Conservation (phyloP, 1,140 invertebrate genomes). For the Anoplophora glabripennis region DNA sequence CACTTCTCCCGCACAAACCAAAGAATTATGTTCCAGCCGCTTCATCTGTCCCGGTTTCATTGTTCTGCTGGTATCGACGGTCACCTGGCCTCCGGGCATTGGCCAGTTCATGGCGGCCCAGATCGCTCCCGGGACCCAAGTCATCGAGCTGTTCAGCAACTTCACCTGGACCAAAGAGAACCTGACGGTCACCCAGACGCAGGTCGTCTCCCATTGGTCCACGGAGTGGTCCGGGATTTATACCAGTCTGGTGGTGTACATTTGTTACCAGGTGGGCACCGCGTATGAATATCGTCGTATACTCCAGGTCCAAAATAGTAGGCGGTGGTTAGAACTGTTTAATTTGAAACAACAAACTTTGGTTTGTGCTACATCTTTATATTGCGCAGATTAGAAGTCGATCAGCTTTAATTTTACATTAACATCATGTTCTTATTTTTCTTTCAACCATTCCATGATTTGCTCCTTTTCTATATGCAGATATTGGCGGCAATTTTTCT, state of each 20-base stretch:
- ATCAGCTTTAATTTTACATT: too few species aligned
- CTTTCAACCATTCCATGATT: too few species aligned
- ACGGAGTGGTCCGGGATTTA: conserved; percentile 80
- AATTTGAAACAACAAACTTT: too few species aligned
- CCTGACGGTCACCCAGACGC: conserved; percentile 77
- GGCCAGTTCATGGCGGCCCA: conserved; percentile 87
- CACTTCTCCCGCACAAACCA: too few species aligned
- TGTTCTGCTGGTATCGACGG: conserved; percentile 73
- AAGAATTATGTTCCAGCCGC: conserved; percentile 59
- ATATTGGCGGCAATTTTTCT: too few species aligned
- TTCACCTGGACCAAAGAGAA: conserved; percentile 87
- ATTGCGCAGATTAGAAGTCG: too few species aligned
- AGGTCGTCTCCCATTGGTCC: conserved; percentile 84
- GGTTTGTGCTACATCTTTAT: too few species aligned
- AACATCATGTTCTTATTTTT: too few species aligned
- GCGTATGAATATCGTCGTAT: too few species aligned
- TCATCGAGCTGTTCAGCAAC: conserved; percentile 88
- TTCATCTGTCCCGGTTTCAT: conserved; percentile 87
- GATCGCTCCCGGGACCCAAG: conserved; percentile 76
- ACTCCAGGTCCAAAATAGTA: too few species aligned
- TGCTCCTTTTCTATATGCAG: too few species aligned
- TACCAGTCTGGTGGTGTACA: conserved; percentile 80
- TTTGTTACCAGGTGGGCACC: conserved; percentile 73
- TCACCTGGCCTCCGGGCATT: conserved; percentile 81
- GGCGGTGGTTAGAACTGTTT: too few species aligned